phyloP scores from a whole-genome alignment of 2,113 vertebrate species.

The Verasper variegatus region DNA sequence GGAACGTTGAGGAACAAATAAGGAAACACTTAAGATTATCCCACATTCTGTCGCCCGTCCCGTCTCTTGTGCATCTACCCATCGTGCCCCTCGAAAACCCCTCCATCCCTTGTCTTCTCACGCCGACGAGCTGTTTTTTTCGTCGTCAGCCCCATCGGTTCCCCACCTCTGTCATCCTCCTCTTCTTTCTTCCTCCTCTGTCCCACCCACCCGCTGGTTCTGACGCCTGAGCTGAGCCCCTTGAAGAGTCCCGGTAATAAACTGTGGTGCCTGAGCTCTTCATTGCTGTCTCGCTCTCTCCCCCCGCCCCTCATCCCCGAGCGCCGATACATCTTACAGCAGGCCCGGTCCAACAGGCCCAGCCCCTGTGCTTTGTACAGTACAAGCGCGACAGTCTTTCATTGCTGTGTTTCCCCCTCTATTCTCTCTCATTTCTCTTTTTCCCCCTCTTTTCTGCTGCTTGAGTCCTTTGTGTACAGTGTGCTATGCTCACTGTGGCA shows the following conservation, averaged over 20 bases:
- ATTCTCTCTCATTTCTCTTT: constrained; percentile 42
- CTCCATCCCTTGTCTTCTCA: constrained; percentile 51
- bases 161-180: constrained; percentile 68
- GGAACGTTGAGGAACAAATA: constrained; percentile 55
- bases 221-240: constrained; percentile 78
- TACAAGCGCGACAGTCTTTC: constrained; percentile 63
- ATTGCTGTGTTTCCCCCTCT: constrained; percentile 36
- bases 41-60: constrained; percentile 48
- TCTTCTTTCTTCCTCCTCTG: constrained; percentile 57
- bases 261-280: constrained; percentile 79
- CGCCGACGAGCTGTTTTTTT: constrained; percentile 44
- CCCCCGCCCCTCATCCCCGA: constrained; percentile 69
- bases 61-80: constrained; percentile 31
- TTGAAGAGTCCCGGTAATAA: constrained; percentile 79
- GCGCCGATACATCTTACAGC: constrained; percentile 65
- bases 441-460: constrained; percentile 61
- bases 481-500: constrained; percentile 81
- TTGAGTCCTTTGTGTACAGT: constrained; percentile 76
- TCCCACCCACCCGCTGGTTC: constrained; percentile 69
- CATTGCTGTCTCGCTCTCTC: constrained; percentile 70
- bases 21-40: constrained; percentile 56
- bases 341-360: constrained; percentile 56
- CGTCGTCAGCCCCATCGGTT: constrained; percentile 67
- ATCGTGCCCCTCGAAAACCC: constrained; percentile 3
- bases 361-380: constrained; percentile 63